Conservation (phyloP, 2,888 invertebrate genomes). For the Erpobdella octoculata region DNA sequence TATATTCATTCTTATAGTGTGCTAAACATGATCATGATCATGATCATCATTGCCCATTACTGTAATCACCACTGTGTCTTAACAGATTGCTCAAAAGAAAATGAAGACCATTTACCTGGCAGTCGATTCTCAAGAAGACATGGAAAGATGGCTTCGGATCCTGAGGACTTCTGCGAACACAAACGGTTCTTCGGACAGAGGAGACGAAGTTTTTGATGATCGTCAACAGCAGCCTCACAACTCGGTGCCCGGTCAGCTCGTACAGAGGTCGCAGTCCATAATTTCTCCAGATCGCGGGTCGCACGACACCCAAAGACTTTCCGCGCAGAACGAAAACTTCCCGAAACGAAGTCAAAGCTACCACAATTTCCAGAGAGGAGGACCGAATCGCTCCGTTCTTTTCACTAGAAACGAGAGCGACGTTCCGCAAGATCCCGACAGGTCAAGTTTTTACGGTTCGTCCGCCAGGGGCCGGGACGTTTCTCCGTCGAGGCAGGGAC, state of each 20-base stretch:
- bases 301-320: not conserved
- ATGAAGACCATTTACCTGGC: slow-evolving; percentile 88
- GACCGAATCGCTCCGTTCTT: too few species aligned
- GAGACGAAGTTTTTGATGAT: too few species aligned
- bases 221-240: not conserved
- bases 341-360: not conserved
- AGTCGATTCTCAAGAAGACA: slow-evolving; percentile 73
- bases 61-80: too few species aligned
- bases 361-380: too few species aligned
- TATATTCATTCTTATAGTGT: too few species aligned
- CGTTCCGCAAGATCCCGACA: too few species aligned
- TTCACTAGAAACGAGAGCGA: too few species aligned
- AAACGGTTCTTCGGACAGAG: not conserved
- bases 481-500: not conserved
- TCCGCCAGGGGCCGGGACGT: not conserved
- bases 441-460: not conserved
- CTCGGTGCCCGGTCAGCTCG: not conserved
- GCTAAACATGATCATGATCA: too few species aligned
- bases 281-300: not conserved
- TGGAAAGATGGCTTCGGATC: slow-evolving; percentile 86
- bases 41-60: too few species aligned
- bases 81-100: slow-evolving; percentile 74
- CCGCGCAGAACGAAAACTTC: not conserved
- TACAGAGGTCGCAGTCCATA: not conserved
- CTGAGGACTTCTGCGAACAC: not conserved